Conservation (phyloP, 1,140 invertebrate genomes). For the Diabrotica undecimpunctata region DNA sequence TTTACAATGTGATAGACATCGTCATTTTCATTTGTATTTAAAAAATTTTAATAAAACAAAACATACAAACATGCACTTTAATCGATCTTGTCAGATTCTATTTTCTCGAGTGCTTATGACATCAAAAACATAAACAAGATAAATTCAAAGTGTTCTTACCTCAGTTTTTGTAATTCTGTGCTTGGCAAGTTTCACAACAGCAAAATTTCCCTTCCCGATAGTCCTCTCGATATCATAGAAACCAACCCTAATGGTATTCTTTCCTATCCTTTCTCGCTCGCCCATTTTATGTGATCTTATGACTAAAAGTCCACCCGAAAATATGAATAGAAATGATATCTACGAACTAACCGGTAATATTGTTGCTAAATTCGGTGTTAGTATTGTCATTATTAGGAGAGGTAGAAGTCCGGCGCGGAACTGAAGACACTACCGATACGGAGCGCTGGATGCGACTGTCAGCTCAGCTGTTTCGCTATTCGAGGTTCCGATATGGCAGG, state of each 20-base stretch:
- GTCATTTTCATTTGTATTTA: too few species aligned
- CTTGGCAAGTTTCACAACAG: slow-evolving; percentile 95
- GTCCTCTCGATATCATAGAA: slow-evolving; percentile 96
- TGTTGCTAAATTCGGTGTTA: slow-evolving; percentile 29
- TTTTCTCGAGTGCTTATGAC: too few species aligned
- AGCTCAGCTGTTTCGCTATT: background rate
- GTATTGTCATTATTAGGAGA: slow-evolving; percentile 20
- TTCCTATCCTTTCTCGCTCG: slow-evolving; percentile 57
- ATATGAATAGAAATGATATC: background rate
- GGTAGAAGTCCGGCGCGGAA: slow-evolving; percentile 6
- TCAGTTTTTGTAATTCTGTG: slow-evolving; percentile 98
- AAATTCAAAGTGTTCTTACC: slow-evolving; percentile 55
- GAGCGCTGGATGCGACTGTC: slow-evolving; percentile 18
- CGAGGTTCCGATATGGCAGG: background rate
- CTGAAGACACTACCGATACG: slow-evolving; percentile 7
- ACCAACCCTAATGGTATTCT: slow-evolving; percentile 85
- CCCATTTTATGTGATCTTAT: slow-evolving; percentile 47
- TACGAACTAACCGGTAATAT: slow-evolving; percentile 5
- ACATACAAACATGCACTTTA: too few species aligned
- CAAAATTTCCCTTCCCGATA: slow-evolving; percentile 98
- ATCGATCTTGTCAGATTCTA: too few species aligned
- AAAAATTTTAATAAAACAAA: too few species aligned
- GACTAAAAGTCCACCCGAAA: slow-evolving; percentile 27
- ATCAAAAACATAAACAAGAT: too few species aligned
- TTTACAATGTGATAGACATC: too few species aligned